Evolutionary conservation across 2,113 vertebrate species (phyloP), one percentile per base, ranked within the genome.

Genomic region (Urocitellus parryii): DNA sequence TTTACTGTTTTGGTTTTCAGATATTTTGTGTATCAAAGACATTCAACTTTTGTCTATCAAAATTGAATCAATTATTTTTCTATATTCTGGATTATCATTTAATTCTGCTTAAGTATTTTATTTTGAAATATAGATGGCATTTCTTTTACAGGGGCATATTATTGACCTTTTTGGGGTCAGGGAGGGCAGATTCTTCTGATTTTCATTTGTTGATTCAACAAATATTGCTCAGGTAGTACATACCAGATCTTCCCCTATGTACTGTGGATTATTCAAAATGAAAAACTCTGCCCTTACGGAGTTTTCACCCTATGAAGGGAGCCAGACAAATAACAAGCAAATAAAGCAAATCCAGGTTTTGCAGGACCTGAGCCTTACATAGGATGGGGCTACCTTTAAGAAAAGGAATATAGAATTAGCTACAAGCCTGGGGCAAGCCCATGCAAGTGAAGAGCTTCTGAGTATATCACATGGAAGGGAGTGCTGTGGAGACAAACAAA

Each of bases 11-110:
- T 76, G 25, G 3, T 39, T 87, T 27, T 83, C 45, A 22, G 22
- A 7, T 70, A n/a, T 58, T 94, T 93, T 32, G 1, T 56, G 20
- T 88, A 16, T 94, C 88, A 95, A 85, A 90, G 10, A 2, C 13
- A 73, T 96, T 95, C 17, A 80, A 42, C 29, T 90, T 83, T 91
- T 80, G 2, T 51, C 29, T 92, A 13, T 81, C 73, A 91, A 73
- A 91, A 39, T 74, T n/a, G 29, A 39, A 61, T 11, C 16, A 89
- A 88, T 56, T 77, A 65, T 93, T 79, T 89, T 95, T 9, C 51
- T 77, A 51, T 22, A 65, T 27, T 80, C 27, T 17, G 67, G 32
- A 87, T 79, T 95, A 34, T 72, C 27, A 73, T 83, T 83, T 90
- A 53, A 79, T 78, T 85, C 8, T 84, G 9, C 34, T 89, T 72